Percentiles rank a stretch among this genome's conserved stretches.
Conservation (phyloP, 2,888 invertebrate species). For the Cosmia pyralina region DNA sequence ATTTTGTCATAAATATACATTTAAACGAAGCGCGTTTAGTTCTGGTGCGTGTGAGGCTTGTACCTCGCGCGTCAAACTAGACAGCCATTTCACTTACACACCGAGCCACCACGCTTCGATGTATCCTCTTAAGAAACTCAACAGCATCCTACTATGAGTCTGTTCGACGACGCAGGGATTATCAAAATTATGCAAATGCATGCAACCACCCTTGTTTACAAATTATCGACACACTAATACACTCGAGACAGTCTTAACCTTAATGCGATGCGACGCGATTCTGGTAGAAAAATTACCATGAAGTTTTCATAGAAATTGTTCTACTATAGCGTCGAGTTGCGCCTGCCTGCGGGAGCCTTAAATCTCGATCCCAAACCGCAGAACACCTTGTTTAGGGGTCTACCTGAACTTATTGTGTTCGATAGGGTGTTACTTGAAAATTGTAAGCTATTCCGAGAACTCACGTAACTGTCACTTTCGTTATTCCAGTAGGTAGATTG, state of each 20-base stretch:
- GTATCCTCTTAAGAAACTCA: not conserved
- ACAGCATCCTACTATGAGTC: not conserved
- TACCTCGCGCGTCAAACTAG: too few species aligned
- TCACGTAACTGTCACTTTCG: conserved; percentile 13
- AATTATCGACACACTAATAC: not conserved
- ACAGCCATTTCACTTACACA: too few species aligned
- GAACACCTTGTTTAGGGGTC: not conserved
- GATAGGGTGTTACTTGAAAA: conserved; percentile 29
- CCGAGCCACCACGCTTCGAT: too few species aligned
- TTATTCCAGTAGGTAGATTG: not conserved
- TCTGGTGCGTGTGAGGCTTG: too few species aligned
- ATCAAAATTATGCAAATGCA: not conserved
- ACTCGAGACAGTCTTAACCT: not conserved
- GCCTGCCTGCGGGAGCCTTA: not conserved
- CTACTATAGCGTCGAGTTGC: too few species aligned
- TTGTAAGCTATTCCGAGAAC: conserved; percentile 28
- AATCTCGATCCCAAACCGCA: conserved; percentile 13
- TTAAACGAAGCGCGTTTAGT: too few species aligned
- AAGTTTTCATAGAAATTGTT: too few species aligned
- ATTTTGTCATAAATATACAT: too few species aligned
- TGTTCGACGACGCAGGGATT: not conserved
- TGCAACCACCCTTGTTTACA: not conserved
- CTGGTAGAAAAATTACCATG: too few species aligned
- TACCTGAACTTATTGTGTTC: conserved; percentile 48
- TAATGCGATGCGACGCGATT: too few species aligned